A percentile compares a stretch with the other conserved stretches of the same genome.
phyloP scores from a whole-genome alignment of 2,797 vertebrate genomes.

The Crocodylus rhombifer region DNA sequence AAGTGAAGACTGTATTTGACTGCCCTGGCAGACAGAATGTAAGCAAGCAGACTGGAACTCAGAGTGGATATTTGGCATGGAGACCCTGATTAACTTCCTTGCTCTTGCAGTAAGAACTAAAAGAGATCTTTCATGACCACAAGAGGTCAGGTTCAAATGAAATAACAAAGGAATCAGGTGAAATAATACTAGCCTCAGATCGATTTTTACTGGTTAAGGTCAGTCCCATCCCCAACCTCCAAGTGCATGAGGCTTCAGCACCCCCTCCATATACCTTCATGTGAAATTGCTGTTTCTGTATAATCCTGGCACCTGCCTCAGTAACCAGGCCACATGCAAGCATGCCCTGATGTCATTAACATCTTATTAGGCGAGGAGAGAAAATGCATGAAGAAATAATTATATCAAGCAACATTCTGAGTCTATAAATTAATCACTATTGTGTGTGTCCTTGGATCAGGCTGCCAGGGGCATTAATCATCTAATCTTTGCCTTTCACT shows the following conservation, averaged over 20 bases:
- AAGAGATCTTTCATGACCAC: background rate
- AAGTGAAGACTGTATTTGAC: background rate
- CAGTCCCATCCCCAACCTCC: background rate
- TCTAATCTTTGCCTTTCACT: conserved; percentile 74
- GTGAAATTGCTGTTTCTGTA: background rate
- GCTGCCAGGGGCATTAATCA: conserved; percentile 75
- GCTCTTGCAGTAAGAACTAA: background rate
- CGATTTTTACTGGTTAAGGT: background rate
- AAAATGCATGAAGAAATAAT: conserved; percentile 76
- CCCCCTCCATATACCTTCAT: background rate
- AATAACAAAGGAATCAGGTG: background rate
- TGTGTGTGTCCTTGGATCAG: conserved; percentile 71
- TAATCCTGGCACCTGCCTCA: background rate
- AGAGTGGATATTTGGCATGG: background rate
- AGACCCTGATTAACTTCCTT: background rate
- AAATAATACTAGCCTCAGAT: background rate
- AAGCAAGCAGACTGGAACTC: conserved; percentile 16
- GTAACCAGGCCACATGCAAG: conserved; percentile 41
- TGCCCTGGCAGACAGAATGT: background rate
- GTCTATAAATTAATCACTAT: conserved; percentile 79
- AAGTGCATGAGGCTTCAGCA: background rate
- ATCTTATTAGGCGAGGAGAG: conserved; percentile 70
- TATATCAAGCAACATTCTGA: conserved; percentile 73
- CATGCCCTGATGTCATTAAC: conserved; percentile 63
- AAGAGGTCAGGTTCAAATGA: background rate